phyloP scores from a whole-genome alignment of 2,113 vertebrate species.

The Pitta sordida region DNA sequence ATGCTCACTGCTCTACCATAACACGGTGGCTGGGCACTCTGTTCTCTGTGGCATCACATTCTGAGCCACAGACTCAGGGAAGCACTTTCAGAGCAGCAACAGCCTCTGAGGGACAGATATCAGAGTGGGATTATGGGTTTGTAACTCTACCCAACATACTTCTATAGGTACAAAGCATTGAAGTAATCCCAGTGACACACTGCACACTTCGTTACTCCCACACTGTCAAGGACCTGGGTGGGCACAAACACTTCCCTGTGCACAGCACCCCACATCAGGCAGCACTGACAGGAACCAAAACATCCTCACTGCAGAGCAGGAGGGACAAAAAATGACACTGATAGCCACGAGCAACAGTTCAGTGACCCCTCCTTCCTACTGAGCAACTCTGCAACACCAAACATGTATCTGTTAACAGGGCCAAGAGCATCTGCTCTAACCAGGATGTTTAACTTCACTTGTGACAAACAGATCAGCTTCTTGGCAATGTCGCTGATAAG shows the following conservation, averaged over 20 bases:
- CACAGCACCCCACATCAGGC: background rate
- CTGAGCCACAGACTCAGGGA: background rate
- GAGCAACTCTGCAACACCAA: background rate
- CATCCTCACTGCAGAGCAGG: background rate
- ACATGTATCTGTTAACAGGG: background rate
- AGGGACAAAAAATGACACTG: background rate
- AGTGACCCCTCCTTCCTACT: background rate
- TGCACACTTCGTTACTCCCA: background rate
- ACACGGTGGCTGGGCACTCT: rapidly evolving
- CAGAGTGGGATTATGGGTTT: no score
- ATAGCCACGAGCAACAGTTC: background rate
- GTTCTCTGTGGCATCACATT: background rate
- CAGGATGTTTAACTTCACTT: background rate
- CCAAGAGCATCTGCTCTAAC: background rate
- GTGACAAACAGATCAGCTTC: background rate
- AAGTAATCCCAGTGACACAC: rapidly evolving
- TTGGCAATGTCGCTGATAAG: background rate
- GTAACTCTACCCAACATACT: background rate
- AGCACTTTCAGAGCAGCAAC: background rate
- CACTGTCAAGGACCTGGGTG: background rate
- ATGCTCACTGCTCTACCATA: rapidly evolving
- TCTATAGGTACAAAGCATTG: no score
- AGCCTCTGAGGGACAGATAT: background rate
- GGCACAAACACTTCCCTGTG: background rate
- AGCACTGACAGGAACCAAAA: background rate